phyloP scores from a whole-genome alignment of 1,140 invertebrate genomes.

The Homarus americanus region DNA sequence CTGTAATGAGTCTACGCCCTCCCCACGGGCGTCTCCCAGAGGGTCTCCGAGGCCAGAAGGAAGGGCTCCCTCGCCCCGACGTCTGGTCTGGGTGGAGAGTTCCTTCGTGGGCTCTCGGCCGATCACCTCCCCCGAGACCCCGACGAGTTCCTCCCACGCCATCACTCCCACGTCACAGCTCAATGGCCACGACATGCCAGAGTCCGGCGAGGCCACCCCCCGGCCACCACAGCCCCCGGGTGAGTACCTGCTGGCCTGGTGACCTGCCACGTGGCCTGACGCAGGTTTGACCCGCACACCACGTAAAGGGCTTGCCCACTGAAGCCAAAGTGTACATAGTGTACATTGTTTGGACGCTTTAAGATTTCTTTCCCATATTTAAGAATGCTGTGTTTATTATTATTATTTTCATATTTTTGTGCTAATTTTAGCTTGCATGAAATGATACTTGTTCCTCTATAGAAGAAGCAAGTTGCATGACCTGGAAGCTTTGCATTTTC shows the following conservation, averaged over 20 bases:
- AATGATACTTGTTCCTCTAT: constrained; percentile 27
- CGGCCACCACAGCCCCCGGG: constrained; percentile 69
- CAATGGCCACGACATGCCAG: constrained; percentile 46
- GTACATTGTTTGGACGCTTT: constrained; percentile 44
- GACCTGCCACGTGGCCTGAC: constrained; percentile 21
- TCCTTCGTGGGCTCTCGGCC: constrained; percentile 92
- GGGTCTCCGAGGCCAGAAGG: constrained; percentile 49
- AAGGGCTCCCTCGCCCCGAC: constrained; percentile 74
- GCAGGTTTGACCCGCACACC: constrained; percentile 18
- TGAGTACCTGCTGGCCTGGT: constrained; percentile 75
- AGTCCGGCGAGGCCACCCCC: constrained; percentile 36
- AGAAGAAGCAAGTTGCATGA: constrained; percentile 45
- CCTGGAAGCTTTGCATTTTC: constrained; percentile 41
- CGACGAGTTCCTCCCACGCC: constrained; percentile 78
- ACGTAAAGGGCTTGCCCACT: constrained; percentile 22
- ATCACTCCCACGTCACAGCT: constrained; percentile 63
- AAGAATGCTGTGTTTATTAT: constrained; percentile 61
- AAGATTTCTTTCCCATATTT: constrained; percentile 37
- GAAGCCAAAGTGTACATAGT: constrained; percentile 69
- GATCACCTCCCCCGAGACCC: constrained; percentile 88
- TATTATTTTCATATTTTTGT: constrained; percentile 35
- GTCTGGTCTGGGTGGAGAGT: constrained; percentile 91
- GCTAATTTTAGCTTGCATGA: constrained; percentile 60
- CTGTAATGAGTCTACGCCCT: constrained; percentile 77
- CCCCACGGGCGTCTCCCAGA: constrained; percentile 59